phyloP scores from a whole-genome alignment of 2,888 invertebrate species.

The Acanthosepion pharaonis region DNA sequence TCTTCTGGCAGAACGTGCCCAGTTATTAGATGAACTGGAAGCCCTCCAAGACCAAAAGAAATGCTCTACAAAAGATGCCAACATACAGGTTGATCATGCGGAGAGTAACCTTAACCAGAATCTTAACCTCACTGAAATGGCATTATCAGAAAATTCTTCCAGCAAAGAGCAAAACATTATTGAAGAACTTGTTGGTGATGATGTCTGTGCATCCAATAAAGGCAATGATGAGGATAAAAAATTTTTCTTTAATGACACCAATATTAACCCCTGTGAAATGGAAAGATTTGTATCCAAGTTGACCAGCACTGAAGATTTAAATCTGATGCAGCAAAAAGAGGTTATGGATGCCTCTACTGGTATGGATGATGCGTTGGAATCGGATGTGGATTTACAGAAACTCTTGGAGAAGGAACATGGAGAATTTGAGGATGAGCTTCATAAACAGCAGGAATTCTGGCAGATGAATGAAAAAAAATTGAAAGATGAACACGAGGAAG shows the following conservation, averaged over 20 bases:
- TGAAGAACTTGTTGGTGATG: not conserved
- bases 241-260: not conserved
- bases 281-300: not conserved
- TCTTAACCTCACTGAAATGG: not conserved
- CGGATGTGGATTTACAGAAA: not conserved
- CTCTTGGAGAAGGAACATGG: conserved; percentile 70
- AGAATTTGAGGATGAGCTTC: conserved; percentile 75
- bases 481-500: conserved; percentile 69
- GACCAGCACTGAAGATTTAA: not conserved
- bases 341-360: not conserved
- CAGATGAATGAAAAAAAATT: conserved; percentile 60
- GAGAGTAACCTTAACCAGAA: not conserved
- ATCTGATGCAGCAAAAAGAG: not conserved
- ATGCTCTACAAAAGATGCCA: not conserved
- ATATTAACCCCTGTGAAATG: not conserved
- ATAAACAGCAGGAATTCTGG: conserved; percentile 69
- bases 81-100: conserved; percentile 50
- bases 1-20: conserved; percentile 75
- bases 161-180: not conserved
- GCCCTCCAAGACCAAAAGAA: conserved; percentile 60
- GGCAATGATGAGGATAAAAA: too few species aligned
- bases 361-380: not conserved
- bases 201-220: not conserved
- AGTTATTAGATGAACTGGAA: conserved; percentile 76
- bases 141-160: not conserved